Base-by-base conservation (phyloP, 1,140 invertebrate species). In the Triops longicaudatus region DNA sequence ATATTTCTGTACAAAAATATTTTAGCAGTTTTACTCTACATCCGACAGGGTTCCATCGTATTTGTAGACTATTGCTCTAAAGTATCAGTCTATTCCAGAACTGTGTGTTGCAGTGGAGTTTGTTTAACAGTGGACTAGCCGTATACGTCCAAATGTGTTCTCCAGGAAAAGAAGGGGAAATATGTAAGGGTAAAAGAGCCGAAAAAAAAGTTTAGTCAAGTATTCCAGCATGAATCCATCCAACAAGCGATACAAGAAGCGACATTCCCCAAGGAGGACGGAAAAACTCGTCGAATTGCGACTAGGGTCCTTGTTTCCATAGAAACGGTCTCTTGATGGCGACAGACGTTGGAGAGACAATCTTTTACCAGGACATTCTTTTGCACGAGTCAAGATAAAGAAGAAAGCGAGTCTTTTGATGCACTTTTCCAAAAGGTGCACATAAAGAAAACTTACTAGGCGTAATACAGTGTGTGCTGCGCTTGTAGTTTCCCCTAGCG, bases 271-370 rank as follows among this genome's bases (percentile, higher is more conserved):
- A 22, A 17, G 50, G 50, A 63, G 22, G 50, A 63, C 50, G 50
- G 31, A 63, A 63, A 63, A 63, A 63, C 50, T 63, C 9, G 50
- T 63, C 50, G n/a, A n/a, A 63, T 63, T 63, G 14, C 50, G 17
- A 63, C 14, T 17, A 17, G 14, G 44, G 50, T 63, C 17, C 50
- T 63, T 63, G 50, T 63, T 63, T 63, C 50, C 50, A 63, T 63
- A 63, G 50, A 17, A 63, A 63, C 50, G 50, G n/a, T 63, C 50
- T 63, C 50, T 63, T 63, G 50, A 63, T 63, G 50, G 50, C 50
- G n/a, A 63, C 50, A 63, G 50, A 22, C 50, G 50, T n/a, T n/a
- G 50, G 50, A 63, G 14, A 22, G 50, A 63, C 50, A 63, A 63
- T 63, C 50, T 63, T 63, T 63, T 63, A n/a, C 11, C 50, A 22